A percentile compares a stretch with the other conserved stretches of the same genome.
These are phyloP conservation scores for Agonum fuliginosum DNA, from an alignment of 2,888 invertebrate species.

Conservation along the genomic window DNA sequence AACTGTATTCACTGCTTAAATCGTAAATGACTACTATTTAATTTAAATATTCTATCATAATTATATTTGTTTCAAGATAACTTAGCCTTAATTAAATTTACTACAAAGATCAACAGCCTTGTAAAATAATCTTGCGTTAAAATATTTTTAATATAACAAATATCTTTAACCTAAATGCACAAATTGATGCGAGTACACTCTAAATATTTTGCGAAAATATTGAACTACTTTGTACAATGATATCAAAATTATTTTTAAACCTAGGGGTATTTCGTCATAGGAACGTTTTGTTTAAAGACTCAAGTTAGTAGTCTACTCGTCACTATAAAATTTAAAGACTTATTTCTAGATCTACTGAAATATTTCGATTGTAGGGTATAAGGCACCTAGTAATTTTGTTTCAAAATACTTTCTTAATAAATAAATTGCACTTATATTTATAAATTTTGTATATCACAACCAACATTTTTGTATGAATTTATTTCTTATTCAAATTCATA, in stretches of 20 bases:
- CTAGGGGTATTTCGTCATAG: conserved; percentile 55
- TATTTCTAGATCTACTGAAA: too few relatives aligned
- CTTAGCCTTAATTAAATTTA: conserved; percentile 14
- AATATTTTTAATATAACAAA: conserved; percentile 30
- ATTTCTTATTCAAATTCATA: conserved; percentile 7
- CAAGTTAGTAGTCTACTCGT: conserved; percentile 43
- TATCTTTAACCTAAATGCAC: conserved; percentile 33
- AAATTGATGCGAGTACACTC: conserved; percentile 18
- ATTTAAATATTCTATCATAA: too few relatives aligned
- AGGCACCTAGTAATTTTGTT: conserved; percentile 13
- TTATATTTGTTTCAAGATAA: neutral
- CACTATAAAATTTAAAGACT: too few relatives aligned
- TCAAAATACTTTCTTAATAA: neutral
- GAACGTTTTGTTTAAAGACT: conserved; percentile 55
- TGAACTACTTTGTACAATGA: conserved; percentile 52
- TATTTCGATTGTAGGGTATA: neutral
- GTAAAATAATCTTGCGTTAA: conserved; percentile 56
- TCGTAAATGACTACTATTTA: too few relatives aligned
- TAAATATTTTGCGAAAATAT: conserved; percentile 40
- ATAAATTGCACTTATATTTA: conserved; percentile 25
- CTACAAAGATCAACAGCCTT: conserved; percentile 56
- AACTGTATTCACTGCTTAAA: too few relatives aligned
- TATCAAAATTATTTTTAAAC: conserved; percentile 43
- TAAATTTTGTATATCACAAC: neutral
- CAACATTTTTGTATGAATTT: conserved; percentile 7